A percentile compares a stretch with the other conserved stretches of the same genome.
phyloP scores from a whole-genome alignment of 2,888 invertebrate species.

The Teleiodes luculella region DNA sequence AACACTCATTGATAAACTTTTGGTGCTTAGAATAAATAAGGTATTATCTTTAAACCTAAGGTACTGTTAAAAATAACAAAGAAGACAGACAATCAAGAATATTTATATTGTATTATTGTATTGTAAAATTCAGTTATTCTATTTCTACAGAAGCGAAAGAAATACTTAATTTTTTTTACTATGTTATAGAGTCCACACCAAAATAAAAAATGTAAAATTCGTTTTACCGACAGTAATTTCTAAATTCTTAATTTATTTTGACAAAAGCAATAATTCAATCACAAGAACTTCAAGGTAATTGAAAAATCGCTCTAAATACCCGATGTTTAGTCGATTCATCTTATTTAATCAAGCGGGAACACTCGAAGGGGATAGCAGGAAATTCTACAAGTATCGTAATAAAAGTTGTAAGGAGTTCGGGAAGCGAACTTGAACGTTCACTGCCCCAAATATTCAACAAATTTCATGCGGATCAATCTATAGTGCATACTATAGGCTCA shows the following conservation, averaged over 20 bases:
- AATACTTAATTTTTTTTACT: no score
- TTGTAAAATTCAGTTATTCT: no score
- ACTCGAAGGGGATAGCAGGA: slow-evolving; percentile 66
- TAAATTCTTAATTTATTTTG: background rate
- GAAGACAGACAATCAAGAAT: no score
- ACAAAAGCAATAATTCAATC: slow-evolving; percentile 1
- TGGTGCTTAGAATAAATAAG: no score
- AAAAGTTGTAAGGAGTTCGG: slow-evolving; percentile 68
- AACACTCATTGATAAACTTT: no score
- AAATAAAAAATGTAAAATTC: no score
- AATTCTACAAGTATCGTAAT: slow-evolving; percentile 78
- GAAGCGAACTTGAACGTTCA: slow-evolving; percentile 45
- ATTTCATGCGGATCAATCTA: slow-evolving; percentile 44
- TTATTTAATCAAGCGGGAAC: slow-evolving; percentile 74
- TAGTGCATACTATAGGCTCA: background rate
- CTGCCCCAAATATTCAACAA: slow-evolving; percentile 61
- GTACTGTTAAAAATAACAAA: no score
- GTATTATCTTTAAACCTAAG: no score
- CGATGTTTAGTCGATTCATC: slow-evolving; percentile 66
- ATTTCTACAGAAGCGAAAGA: no score
- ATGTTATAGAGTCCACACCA: no score
- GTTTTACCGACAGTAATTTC: no score
- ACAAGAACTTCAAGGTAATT: slow-evolving; percentile 25
- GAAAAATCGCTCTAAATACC: slow-evolving; percentile 40
- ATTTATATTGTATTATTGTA: no score